These are phyloP conservation scores for Ophion slaviceki DNA, from an alignment of 2,888 invertebrate species.

Conservation along the genomic window DNA sequence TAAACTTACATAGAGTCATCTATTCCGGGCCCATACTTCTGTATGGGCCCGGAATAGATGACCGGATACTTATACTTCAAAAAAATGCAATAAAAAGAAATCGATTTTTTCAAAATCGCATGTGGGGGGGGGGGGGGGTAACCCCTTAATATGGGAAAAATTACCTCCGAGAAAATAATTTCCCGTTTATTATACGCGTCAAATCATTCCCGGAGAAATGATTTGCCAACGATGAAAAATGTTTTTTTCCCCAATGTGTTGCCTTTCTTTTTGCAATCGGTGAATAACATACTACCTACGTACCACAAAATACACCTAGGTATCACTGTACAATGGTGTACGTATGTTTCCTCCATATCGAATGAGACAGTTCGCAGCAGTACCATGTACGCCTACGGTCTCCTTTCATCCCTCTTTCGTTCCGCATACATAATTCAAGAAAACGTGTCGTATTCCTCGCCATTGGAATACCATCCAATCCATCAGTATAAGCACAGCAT, in stretches of 20 bases:
- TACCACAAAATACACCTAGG: not conserved
- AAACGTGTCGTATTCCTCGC: conserved; percentile 41
- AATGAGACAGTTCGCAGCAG: conserved; percentile 26
- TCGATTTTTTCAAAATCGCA: too few species aligned
- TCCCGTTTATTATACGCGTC: not conserved
- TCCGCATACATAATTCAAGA: conserved; percentile 50
- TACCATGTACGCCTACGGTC: conserved; percentile 10
- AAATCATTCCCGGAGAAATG: not conserved
- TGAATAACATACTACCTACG: not conserved
- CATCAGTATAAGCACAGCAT: conserved; percentile 34
- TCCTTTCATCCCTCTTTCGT: conserved; percentile 38
- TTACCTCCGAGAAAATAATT: not conserved
- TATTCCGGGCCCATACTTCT: too few species aligned
- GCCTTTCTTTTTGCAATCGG: not conserved
- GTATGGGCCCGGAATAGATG: too few species aligned
- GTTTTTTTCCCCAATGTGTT: not conserved
- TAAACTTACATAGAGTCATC: too few species aligned
- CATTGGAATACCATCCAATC: conserved; percentile 48
- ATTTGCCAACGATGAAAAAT: not conserved
- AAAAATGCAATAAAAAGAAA: too few species aligned
- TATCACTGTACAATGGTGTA: not conserved
- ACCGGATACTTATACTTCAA: too few species aligned
- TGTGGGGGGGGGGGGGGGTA: too few species aligned
- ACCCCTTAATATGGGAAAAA: too few species aligned
- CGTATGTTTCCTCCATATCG: conserved; percentile 29